These are phyloP conservation scores for Dasyurus viverrinus DNA, from an alignment of 2,113 vertebrate genomes.

Conservation along the genomic window DNA sequence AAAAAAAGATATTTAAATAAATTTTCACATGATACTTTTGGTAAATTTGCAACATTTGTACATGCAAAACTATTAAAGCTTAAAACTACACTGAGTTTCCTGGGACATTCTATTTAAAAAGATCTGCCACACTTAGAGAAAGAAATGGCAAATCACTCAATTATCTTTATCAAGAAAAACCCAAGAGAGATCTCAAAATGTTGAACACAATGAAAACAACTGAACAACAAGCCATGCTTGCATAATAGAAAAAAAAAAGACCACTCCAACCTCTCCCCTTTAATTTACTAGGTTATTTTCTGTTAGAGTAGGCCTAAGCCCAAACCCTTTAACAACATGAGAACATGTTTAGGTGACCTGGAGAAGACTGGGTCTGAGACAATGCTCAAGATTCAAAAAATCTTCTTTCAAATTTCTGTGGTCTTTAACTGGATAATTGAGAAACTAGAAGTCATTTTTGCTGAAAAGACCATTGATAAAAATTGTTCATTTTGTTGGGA, in stretches of 20 bases:
- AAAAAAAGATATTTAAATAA: not conserved
- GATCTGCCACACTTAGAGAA: not conserved
- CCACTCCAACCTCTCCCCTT: not conserved
- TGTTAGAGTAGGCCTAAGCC: not conserved
- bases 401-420: not conserved
- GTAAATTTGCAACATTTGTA: not conserved
- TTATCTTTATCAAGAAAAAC: not conserved
- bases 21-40: not conserved
- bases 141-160: not conserved
- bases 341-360: not conserved
- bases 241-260: not conserved
- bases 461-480: not conserved
- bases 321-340: not conserved
- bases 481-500: not conserved
- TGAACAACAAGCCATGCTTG: not conserved
- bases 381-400: not conserved
- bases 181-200: not conserved
- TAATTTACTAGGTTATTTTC: not conserved
- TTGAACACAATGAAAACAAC: not conserved
- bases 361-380: not conserved
- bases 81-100: not conserved
- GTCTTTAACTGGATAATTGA: not conserved
- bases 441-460: not conserved
- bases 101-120: too few species aligned
- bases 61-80: not conserved